These are phyloP conservation scores for Paradoxurus hermaphroditus DNA, from an alignment of 2,113 vertebrate genomes.

Conservation along the genomic window DNA sequence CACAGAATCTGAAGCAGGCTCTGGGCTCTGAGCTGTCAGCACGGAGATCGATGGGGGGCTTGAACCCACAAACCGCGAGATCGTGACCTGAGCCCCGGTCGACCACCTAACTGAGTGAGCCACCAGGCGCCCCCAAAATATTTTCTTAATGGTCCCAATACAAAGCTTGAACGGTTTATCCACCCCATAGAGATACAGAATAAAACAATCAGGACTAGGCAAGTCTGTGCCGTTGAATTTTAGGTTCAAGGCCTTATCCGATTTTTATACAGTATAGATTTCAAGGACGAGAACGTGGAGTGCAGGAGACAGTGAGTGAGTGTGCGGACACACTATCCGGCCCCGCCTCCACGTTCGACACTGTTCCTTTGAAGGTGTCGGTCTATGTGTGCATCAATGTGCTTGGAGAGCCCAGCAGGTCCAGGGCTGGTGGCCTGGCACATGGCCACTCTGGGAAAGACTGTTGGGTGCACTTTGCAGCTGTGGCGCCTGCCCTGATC, in stretches of 20 bases:
- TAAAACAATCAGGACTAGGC: neutral
- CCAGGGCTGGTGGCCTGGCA: neutral
- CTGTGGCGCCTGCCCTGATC: accelerated
- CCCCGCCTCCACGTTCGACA: neutral
- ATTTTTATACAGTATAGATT: neutral
- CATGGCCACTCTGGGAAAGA: neutral
- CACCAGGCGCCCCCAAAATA: too few species aligned
- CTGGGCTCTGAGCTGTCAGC: too few species aligned
- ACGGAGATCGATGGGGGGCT: too few species aligned
- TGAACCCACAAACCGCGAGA: too few species aligned
- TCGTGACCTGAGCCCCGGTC: too few species aligned
- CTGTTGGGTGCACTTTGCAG: neutral
- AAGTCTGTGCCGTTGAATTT: neutral
- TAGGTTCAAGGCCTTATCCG: neutral
- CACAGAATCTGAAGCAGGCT: too few species aligned
- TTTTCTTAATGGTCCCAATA: neutral
- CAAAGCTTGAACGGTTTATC: neutral
- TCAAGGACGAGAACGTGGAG: neutral
- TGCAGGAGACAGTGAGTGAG: too few species aligned
- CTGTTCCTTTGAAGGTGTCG: neutral
- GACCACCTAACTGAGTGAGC: too few species aligned
- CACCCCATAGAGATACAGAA: neutral
- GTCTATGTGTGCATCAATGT: neutral
- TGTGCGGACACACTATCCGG: accelerated
- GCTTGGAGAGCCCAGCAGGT: neutral